Base-by-base conservation (phyloP, 2,113 vertebrate genomes). In the Elgaria multicarinata region DNA sequence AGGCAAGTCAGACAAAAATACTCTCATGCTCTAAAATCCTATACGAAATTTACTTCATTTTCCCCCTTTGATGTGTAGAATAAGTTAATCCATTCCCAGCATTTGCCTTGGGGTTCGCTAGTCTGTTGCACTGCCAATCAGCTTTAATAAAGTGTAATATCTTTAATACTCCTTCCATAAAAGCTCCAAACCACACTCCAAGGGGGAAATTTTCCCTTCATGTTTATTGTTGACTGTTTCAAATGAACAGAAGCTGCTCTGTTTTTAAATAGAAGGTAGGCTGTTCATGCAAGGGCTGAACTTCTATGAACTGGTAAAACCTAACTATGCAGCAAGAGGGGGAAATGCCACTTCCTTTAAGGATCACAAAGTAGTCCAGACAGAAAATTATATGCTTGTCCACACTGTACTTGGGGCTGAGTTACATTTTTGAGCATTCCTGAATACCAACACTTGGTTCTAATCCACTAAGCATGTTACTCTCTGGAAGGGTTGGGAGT, bases 231-330 rank as follows among this genome's bases (percentile, higher is more conserved):
- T 94, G 93, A 93, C 94, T 95, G 93, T 94, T 96, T 95, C 94
- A 87, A 92, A 90, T n/a, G 86, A 96, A 98, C 97, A 98, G 94
- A 96, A 92, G 50, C 94, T 93, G 91, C 96, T 96, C 96, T 97
- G 97, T 98, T 95, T 80, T 53, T 69, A 93, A 96, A 97, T 96
- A 98, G 95, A 97, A 94, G 93, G 89, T 89, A 76, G 92, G 92
- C 96, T 98, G 96, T 98, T 97, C 91, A 44, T 80, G 93, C 64
- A 93, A 89, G 24, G 31, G 90, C 93, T 93, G 74, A 94, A 95
- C 95, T 64, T 87, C 78, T 88, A 31, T 10, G n/a, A 94, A 77
- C 67, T 95, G 50, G 90, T 95, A 94, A 96, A 92, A 94, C 86
- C 82, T 86, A 93, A 93, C 91, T 86, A 74, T 55, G 83, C 77